phyloP scores from a whole-genome alignment of 1,140 invertebrate species.

The Brachionus paranguensis region DNA sequence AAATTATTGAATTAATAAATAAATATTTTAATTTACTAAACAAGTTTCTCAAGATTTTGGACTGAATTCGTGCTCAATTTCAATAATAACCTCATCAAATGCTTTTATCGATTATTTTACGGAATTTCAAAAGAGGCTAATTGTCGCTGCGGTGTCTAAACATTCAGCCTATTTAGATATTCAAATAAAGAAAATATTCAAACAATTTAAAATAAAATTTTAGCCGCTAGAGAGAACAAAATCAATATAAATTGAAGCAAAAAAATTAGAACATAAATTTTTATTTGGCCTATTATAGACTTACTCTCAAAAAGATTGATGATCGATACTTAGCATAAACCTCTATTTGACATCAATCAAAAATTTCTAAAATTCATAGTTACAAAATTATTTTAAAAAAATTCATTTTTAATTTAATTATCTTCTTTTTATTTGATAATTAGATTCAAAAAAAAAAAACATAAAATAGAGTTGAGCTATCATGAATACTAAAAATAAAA shows the following conservation, averaged over 20 bases:
- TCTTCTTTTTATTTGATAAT: no score
- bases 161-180: not conserved
- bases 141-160: not conserved
- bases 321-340: not conserved
- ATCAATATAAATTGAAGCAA: not conserved
- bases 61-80: not conserved
- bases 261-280: not conserved
- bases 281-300: not conserved
- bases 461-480: no score
- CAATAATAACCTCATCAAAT: not conserved
- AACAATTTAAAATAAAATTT: not conserved
- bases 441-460: no score
- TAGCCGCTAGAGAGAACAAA: not conserved
- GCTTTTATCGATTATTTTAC: not conserved
- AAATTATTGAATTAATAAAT: not conserved
- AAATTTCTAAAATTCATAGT: not conserved
- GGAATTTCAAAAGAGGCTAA: not conserved
- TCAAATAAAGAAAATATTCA: not conserved
- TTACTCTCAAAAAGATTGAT: not conserved
- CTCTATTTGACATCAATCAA: not conserved
- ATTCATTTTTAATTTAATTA: not conserved
- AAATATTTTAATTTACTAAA: not conserved
- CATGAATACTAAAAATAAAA: no score
- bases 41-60: not conserved
- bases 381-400: not conserved